These are phyloP conservation scores for Pseudochaenichthys georgianus DNA, from an alignment of 2,797 vertebrate genomes.

Conservation along the genomic window DNA sequence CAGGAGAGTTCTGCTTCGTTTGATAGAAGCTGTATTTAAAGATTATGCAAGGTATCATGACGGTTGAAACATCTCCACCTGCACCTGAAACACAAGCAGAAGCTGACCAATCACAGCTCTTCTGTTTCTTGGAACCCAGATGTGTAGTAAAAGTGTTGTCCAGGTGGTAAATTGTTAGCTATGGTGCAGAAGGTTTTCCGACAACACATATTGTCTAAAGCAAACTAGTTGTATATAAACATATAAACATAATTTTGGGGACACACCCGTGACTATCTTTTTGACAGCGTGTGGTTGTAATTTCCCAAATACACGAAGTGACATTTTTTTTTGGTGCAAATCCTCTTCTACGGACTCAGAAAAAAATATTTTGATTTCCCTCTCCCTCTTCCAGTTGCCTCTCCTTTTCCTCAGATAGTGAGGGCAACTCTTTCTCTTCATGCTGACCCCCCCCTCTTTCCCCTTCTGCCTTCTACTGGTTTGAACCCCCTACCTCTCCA, in stretches of 20 bases:
- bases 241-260: not conserved
- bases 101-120: slow-evolving; percentile 2
- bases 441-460: slow-evolving; percentile 22
- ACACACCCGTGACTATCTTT: not conserved
- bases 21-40: not conserved
- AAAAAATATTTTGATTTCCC: not conserved
- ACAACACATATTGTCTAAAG: not conserved
- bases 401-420: not conserved
- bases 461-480: slow-evolving; percentile 20
- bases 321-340: too few species aligned
- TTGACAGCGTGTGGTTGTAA: too few species aligned
- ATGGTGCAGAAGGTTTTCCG: not conserved
- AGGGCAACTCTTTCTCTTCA: not conserved
- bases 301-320: too few species aligned
- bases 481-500: slow-evolving; percentile 40
- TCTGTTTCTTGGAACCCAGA: not conserved
- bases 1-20: too few species aligned
- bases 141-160: not conserved
- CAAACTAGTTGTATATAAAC: not conserved
- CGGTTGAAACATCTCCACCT: not conserved
- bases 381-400: not conserved
- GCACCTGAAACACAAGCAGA: not conserved
- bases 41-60: not conserved
- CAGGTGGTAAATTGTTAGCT: not conserved
- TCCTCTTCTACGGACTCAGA: too few species aligned